Base-by-base conservation (phyloP, 2,113 vertebrate species). In the Engraulis encrasicolus region DNA sequence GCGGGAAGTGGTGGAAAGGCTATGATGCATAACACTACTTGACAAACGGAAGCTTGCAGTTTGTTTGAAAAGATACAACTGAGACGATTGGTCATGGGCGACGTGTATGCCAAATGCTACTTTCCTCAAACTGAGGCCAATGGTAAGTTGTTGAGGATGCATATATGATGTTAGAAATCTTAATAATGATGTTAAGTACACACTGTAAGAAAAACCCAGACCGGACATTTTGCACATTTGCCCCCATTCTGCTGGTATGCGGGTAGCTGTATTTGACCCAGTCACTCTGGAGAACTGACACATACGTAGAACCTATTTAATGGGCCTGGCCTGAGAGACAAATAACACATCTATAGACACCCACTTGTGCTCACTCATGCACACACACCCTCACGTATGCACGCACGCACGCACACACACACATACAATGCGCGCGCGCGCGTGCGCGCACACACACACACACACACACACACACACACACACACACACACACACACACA, bases 221-320 rank as follows among this genome's bases (percentile, higher is more conserved):
- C 27, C n/a, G 6, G 23, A 23, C 9, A 9, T 27, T 66, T 66
- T 11, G 27, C 58, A 66, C 58, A 66, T 66, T 66, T 66, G 58
- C 58, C 27, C n/a, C 23, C 7, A 66, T 27, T 12, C 23, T 66
- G n/a, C 6, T 2, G 54, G 5, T 23, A n/a, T n/a, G n/a, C n/a
- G n/a, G 40, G 58, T 27, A 23, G 58, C 23, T 66, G 58, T 6
- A 27, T 23, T 66, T 23, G 58, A 23, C 23, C 58, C 58, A 66
- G 58, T 66, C 58, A n/a, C n/a, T 23, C n/a, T 66, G 23, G n/a
- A 74, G 14, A 34, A 36, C 9, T 74, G 66, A 34, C 66, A 74
- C 66, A 74, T 74, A 74, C 66, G 34, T 74, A 11, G 66, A 74
- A 74, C 66, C 66, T 34, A 74, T 74, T 74, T 74, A 74, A 74